Conservation (phyloP, 2,797 vertebrate genomes). For the Podargus strigoides region DNA sequence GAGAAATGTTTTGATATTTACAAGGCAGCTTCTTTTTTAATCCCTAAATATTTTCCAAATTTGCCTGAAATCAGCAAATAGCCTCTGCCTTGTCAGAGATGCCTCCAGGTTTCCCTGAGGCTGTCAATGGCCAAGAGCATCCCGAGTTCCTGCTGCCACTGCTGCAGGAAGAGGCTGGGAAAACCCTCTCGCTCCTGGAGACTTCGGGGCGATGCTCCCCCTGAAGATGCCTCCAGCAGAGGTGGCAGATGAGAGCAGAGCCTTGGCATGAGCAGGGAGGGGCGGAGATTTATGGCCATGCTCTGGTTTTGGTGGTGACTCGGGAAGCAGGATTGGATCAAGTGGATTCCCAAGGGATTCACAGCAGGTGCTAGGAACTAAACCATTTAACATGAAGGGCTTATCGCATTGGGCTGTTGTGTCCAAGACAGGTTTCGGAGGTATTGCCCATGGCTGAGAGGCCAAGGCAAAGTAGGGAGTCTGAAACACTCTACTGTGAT, state of each 20-base stretch:
- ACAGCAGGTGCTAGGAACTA: neutral
- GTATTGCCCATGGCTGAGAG: fast-evolving
- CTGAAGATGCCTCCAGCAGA: neutral
- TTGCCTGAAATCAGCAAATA: neutral
- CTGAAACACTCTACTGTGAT: fast-evolving
- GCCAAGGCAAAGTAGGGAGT: fast-evolving
- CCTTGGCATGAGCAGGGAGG: neutral
- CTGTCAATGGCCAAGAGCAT: neutral
- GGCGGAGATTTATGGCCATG: neutral
- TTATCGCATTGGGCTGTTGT: neutral
- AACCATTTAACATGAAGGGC: neutral
- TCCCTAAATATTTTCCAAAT: neutral
- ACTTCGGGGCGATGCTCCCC: neutral
- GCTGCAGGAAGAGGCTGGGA: neutral
- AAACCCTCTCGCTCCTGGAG: neutral
- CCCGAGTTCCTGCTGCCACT: neutral
- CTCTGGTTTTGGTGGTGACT: neutral
- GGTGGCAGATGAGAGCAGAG: fast-evolving
- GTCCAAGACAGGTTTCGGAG: neutral
- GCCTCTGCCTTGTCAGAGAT: fast-evolving
- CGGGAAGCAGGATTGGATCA: neutral
- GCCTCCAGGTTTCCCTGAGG: neutral
- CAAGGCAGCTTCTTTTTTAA: neutral
- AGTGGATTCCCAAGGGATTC: neutral
- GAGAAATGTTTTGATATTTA: neutral